A percentile compares a stretch with the other conserved stretches of the same genome.
Evolutionary conservation across 2,888 invertebrate species (phyloP).

Genomic region (Lordiphosa fenestrarum): DNA sequence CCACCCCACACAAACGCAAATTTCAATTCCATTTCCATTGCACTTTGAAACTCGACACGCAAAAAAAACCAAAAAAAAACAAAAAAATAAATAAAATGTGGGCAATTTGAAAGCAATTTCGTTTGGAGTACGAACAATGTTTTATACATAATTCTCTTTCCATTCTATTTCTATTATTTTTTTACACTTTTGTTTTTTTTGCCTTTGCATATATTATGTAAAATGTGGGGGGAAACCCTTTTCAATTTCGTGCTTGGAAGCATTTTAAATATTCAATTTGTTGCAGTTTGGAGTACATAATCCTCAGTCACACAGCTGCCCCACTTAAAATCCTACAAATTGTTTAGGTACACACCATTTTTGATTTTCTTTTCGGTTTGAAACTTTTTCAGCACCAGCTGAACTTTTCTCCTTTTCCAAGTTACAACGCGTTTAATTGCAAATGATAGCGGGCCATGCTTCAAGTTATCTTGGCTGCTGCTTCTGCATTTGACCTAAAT

Average conservation of each 20-base stretch:
- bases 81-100: not conserved
- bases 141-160: slow-evolving; percentile 44
- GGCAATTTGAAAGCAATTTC: slow-evolving; percentile 7
- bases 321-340: slow-evolving; percentile 33
- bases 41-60: slow-evolving; percentile 44
- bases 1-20: slow-evolving; percentile 9
- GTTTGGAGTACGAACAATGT: slow-evolving; percentile 11
- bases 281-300: slow-evolving; percentile 39
- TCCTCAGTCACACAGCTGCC: slow-evolving; percentile 35
- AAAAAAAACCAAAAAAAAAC: slow-evolving; percentile 12
- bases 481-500: slow-evolving; percentile 48
- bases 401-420: slow-evolving; percentile 25
- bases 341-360: slow-evolving; percentile 1
- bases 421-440: slow-evolving; percentile 69
- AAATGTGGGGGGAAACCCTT: slow-evolving; percentile 42
- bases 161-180: slow-evolving; percentile 11
- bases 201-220: slow-evolving; percentile 47
- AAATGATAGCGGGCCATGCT: slow-evolving; percentile 54
- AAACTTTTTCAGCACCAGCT: too few species aligned
- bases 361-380: too few species aligned
- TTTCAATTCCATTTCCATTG: slow-evolving; percentile 52
- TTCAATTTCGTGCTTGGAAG: slow-evolving; percentile 50
- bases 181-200: slow-evolving; percentile 6
- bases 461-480: slow-evolving; percentile 43
- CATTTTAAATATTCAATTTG: slow-evolving; percentile 65